Conservation (phyloP, 2,797 vertebrate species). For the Anomalospiza imberbis region DNA sequence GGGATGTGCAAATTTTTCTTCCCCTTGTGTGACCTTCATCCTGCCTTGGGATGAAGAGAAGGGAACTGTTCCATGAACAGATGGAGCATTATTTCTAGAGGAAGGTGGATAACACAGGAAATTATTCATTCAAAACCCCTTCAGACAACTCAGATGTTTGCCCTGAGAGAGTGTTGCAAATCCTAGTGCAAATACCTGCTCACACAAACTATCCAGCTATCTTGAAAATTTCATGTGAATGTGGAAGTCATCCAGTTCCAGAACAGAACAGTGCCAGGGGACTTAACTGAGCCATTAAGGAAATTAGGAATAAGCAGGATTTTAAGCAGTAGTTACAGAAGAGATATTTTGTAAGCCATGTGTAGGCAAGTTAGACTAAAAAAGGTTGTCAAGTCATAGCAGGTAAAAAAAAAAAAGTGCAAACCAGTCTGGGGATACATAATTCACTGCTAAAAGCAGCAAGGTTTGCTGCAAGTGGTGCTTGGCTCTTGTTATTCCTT, state of each 20-base stretch:
- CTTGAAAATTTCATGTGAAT: neutral
- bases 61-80: conserved; percentile 14
- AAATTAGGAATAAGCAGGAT: neutral
- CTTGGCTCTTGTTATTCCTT: conserved; percentile 15
- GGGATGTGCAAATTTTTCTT: neutral
- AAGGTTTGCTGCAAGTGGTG: neutral
- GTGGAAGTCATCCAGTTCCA: neutral
- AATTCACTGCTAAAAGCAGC: conserved; percentile 11
- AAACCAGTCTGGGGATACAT: neutral
- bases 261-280: neutral
- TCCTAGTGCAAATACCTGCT: conserved; percentile 47
- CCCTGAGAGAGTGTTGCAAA: conserved; percentile 19
- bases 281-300: neutral
- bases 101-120: conserved; percentile 34
- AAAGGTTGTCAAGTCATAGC: neutral
- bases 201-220: neutral
- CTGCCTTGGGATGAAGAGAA: neutral
- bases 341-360: neutral
- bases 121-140: conserved; percentile 37
- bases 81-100: conserved; percentile 28
- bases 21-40: neutral
- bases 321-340: neutral
- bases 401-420: neutral
- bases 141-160: conserved; percentile 50
- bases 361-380: neutral